phyloP scores from a whole-genome alignment of 2,113 vertebrate species.

The Caranx melampygus region DNA sequence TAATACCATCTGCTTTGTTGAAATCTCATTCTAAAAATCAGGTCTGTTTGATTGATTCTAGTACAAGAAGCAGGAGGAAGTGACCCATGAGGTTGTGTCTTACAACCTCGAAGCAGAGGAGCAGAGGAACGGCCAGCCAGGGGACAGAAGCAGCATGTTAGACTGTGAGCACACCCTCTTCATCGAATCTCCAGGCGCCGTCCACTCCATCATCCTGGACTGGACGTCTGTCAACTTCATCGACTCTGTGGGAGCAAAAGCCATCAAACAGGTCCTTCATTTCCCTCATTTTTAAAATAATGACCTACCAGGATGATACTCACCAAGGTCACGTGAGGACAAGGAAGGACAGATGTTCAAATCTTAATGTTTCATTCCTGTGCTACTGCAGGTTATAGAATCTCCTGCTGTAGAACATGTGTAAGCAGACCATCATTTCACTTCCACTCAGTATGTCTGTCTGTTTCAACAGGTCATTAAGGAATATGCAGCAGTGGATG shows the following conservation, averaged over 20 bases:
- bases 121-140: constrained; percentile 82
- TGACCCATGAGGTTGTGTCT: constrained; percentile 84
- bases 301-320: no score
- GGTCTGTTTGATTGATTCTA: constrained; percentile 54
- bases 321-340: not conserved
- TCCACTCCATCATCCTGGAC: constrained; percentile 92
- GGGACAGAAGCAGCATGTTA: constrained; percentile 49
- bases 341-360: not conserved
- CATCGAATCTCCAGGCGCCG: constrained; percentile 75
- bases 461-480: constrained; percentile 89
- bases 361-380: no score
- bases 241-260: constrained; percentile 95
- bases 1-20: not conserved
- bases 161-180: constrained; percentile 84
- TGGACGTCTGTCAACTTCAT: constrained; percentile 91
- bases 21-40: not conserved
- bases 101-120: constrained; percentile 31
- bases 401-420: not conserved
- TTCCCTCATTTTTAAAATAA: not conserved
- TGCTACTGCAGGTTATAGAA: not conserved
- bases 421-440: not conserved
- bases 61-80: constrained; percentile 78
- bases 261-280: constrained; percentile 85
- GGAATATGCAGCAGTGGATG: constrained; percentile 87
- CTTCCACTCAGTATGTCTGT: not conserved